Percentiles rank a stretch among this genome's conserved stretches.
phyloP scores from a whole-genome alignment of 1,140 invertebrate species.

The Sarcophaga peregrina region DNA sequence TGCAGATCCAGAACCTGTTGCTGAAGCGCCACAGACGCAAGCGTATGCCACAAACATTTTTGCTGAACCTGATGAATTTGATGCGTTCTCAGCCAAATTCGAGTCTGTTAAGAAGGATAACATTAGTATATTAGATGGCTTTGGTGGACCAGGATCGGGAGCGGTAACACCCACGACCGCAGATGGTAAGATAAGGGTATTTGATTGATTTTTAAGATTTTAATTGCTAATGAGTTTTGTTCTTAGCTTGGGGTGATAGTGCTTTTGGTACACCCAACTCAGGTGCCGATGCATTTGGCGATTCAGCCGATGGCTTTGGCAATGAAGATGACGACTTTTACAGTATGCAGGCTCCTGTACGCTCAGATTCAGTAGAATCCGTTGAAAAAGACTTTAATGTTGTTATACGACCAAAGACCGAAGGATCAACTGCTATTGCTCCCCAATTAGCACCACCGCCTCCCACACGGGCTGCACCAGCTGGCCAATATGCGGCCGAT shows the following conservation, averaged over 20 bases:
- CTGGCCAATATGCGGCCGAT: conserved; percentile 68
- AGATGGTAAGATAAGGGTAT: conserved; percentile 54
- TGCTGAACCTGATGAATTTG: conserved; percentile 74
- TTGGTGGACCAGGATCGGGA: conserved; percentile 59
- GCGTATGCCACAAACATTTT: conserved; percentile 62
- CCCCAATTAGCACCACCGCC: conserved; percentile 83
- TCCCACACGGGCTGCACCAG: conserved; percentile 70
- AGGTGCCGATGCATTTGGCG: conserved; percentile 68
- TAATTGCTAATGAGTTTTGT: background rate
- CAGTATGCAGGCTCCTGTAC: conserved; percentile 79
- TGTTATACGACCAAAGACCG: conserved; percentile 73
- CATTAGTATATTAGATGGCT: conserved; percentile 68
- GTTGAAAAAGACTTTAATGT: conserved; percentile 68
- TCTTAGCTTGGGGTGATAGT: conserved; percentile 64
- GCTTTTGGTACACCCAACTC: conserved; percentile 57
- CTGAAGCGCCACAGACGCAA: conserved; percentile 36
- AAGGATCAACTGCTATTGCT: conserved; percentile 64
- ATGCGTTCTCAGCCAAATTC: conserved; percentile 89
- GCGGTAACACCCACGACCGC: conserved; percentile 61
- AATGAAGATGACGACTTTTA: conserved; percentile 86
- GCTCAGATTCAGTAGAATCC: conserved; percentile 80
- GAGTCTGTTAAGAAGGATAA: conserved; percentile 74
- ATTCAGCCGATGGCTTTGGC: conserved; percentile 71
- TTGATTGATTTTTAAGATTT: background rate
- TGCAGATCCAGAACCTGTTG: conserved; percentile 41